Evolutionary conservation across 2,888 invertebrate species (phyloP), one percentile per base, ranked within the genome.

Genomic region (Acrocera orbiculus): DNA sequence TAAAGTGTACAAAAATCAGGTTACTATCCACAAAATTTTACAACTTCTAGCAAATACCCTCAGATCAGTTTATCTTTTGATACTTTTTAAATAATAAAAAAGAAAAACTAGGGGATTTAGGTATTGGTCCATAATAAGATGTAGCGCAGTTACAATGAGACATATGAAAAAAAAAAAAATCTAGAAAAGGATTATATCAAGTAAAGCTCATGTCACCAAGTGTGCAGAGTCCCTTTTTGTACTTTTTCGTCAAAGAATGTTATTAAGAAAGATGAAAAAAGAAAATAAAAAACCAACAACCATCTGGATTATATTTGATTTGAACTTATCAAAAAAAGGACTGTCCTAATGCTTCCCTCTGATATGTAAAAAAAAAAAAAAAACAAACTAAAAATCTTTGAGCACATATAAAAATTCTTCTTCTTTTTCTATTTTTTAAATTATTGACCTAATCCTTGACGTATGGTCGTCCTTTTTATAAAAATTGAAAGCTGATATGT

Each of bases 391-490:
- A n/a, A n/a, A n/a, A n/a, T n/a, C n/a, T n/a, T n/a, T n/a, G n/a
- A n/a, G n/a, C n/a, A n/a, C n/a, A n/a, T n/a, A n/a, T n/a, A n/a
- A n/a, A n/a, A n/a, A n/a, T n/a, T n/a, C n/a, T n/a, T n/a, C n/a
- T n/a, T n/a, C n/a, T n/a, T 16, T 26, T 14, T 31, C 19, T 38
- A 28, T 31, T 30, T 37, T 32, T 35, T 26, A 38, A 35, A 30
- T 34, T 26, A 35, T 38, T 38, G 38, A 38, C 38, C 38, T 38
- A 35, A 38, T 35, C 38, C 38, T 29, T 30, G 32, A 38, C 38
- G 38, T 35, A 34, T 35, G 38, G 29, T 31, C 32, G 30, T 26
- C 33, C 33, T 33, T 33, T 33, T 38, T n/a, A 30, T 35, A 29
- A 34, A 22, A 30, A 32, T 29, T 26, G 26, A 32, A 32, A 38